Conservation (phyloP, 2,113 vertebrate species). For the Sceloporus undulatus region DNA sequence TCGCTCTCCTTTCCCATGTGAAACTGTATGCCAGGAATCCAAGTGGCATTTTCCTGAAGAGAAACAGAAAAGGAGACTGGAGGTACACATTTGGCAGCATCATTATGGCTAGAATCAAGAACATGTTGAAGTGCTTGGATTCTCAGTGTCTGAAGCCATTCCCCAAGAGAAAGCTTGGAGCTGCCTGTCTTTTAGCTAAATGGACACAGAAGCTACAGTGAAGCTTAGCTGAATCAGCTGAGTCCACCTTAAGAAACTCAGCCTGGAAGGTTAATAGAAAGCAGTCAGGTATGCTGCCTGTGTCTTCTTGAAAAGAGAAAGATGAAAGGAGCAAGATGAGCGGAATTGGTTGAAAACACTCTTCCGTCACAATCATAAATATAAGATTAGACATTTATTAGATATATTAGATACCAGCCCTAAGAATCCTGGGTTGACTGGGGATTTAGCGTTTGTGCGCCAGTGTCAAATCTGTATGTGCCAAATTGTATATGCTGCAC, state of each 20-base stretch:
- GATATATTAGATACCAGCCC: not conserved
- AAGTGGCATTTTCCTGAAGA: not conserved
- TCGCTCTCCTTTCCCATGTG: too few relatives aligned
- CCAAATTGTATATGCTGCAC: too few relatives aligned
- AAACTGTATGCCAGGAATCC: constrained; percentile 11
- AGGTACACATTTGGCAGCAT: not conserved
- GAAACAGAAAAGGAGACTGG: not conserved
- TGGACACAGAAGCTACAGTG: not conserved
- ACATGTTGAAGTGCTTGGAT: not conserved
- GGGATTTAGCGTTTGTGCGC: not conserved
- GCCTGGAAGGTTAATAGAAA: constrained; percentile 25
- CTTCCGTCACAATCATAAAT: constrained; percentile 24
- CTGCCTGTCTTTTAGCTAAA: not conserved
- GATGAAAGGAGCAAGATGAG: constrained; percentile 3
- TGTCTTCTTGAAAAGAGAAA: not conserved
- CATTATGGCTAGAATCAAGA: not conserved
- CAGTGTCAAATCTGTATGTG: not conserved
- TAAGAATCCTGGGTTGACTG: too few relatives aligned
- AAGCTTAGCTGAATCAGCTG: not conserved
- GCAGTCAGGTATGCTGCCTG: constrained; percentile 27
- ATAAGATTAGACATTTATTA: not conserved
- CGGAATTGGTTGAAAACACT: not conserved
- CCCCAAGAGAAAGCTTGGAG: too few relatives aligned
- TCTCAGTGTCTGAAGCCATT: not conserved
- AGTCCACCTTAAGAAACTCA: constrained; percentile 27